Evolutionary conservation across 2,113 vertebrate genomes (phyloP), one percentile per base, ranked within the genome.

Genomic region (Talpa occidentalis): DNA sequence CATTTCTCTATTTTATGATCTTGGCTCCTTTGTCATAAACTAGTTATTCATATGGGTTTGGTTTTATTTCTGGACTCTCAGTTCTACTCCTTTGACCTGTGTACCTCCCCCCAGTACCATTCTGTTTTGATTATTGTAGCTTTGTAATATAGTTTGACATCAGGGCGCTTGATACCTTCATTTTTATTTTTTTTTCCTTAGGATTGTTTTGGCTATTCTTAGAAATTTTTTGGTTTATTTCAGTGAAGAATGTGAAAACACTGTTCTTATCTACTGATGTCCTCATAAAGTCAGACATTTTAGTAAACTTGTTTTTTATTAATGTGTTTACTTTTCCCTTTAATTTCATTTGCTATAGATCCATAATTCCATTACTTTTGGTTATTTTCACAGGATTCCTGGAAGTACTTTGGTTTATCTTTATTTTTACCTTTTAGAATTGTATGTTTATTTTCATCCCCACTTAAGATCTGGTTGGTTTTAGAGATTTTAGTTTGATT

Each of bases 391-490:
- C 14, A 72, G 42, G 11, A 44, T 94, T 91, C 19, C 26, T 84
- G 14, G 26, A 94, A 95, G 60, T 40, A 72, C 10, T 85, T 56
- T 54, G 77, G 40, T 94, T 40, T 91, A 60, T 78, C 47, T 87
- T 80, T 52, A 80, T 83, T 19, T 83, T 93, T 40, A 32, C 35
- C 81, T 32, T 19, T 72, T 87, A 86, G 59, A 21, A 81, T 89
- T 92, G 4, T 79, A 70, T 67, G n/a, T 93, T 83, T 93, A 32
- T 49, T 95, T 88, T 64, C 54, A 92, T 95, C 85, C 64, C 14
- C 21, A 70, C 16, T n/a, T 88, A 74, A 76, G n/a, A 60, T 66
- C 26, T 81, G 28, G 32, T 32, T 77, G 52, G 26, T 91, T 2
- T 93, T 79, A 56, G 67, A 88, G 44, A 72, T 67, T 77, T 88